Conservation (phyloP, 2,113 vertebrate species). For the Oreamnos americanus region DNA sequence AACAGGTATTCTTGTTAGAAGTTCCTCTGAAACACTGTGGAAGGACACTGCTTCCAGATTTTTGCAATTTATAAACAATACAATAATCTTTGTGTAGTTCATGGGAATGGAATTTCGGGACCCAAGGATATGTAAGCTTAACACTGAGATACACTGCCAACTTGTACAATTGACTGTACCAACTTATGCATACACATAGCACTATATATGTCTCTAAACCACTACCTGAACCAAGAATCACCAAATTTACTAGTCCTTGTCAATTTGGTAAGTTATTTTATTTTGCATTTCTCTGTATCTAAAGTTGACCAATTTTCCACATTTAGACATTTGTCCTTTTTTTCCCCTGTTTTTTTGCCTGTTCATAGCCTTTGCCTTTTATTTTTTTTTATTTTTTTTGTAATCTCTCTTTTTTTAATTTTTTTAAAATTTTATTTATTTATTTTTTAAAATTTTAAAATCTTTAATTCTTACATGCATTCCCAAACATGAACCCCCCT, state of each 20-base stretch:
- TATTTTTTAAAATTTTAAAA: too few relatives aligned
- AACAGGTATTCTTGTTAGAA: neutral
- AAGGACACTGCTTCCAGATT: neutral
- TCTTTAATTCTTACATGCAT: too few relatives aligned
- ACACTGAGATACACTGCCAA: neutral
- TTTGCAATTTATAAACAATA: constrained; percentile 3
- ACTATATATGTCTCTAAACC: neutral
- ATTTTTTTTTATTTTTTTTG: too few relatives aligned
- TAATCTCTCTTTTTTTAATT: too few relatives aligned
- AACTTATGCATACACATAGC: neutral
- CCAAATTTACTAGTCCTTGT: neutral
- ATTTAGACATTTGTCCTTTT: neutral
- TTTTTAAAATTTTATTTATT: too few relatives aligned
- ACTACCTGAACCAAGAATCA: neutral
- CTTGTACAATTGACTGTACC: neutral
- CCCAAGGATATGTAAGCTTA: neutral
- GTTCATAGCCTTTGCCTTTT: neutral
- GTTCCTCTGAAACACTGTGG: neutral
- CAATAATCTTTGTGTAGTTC: constrained; percentile 10
- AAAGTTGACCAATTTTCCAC: neutral
- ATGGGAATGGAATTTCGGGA: neutral
- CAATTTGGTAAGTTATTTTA: neutral
- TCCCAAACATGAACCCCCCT: too few relatives aligned
- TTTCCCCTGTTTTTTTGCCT: too few relatives aligned
- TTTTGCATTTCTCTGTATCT: neutral